A percentile compares a stretch with the other conserved stretches of the same genome.
These are phyloP conservation scores for Piaya cayana DNA, from an alignment of 2,113 vertebrate species.

Conservation along the genomic window DNA sequence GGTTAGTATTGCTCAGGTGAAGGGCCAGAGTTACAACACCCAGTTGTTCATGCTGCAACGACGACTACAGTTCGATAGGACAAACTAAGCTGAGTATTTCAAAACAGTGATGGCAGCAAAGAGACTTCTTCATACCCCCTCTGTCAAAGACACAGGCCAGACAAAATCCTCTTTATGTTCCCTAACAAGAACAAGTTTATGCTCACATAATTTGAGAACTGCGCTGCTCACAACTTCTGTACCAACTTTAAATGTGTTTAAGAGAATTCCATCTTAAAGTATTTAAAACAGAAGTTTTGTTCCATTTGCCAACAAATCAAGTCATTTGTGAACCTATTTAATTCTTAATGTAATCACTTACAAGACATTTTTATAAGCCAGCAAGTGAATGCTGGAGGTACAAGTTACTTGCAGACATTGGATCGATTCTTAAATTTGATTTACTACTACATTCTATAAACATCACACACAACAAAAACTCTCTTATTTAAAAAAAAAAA, in stretches of 20 bases:
- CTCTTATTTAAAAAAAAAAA: slow-evolving; percentile 3
- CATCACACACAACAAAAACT: not conserved
- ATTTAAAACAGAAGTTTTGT: not conserved
- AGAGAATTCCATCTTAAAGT: not conserved
- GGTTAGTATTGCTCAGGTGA: slow-evolving; percentile 8
- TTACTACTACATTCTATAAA: not conserved
- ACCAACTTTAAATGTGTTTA: slow-evolving; percentile 1
- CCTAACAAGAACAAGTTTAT: slow-evolving; percentile 4
- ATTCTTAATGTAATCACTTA: not conserved
- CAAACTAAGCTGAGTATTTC: not conserved
- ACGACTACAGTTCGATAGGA: not conserved
- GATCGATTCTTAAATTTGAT: slow-evolving; percentile 22
- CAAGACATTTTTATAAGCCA: not conserved
- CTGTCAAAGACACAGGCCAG: not conserved
- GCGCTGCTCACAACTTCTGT: not conserved
- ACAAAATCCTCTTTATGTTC: slow-evolving; percentile 25
- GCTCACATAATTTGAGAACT: not conserved
- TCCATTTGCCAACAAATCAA: not conserved
- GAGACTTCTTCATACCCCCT: not conserved
- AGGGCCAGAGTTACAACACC: not conserved
- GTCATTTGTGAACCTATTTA: not conserved
- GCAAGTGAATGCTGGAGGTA: not conserved
- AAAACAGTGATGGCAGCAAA: slow-evolving; percentile 15
- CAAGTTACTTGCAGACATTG: not conserved
- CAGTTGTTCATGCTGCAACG: not conserved